Conservation (phyloP, 2,797 vertebrate genomes). For the Furcifer pardalis region DNA sequence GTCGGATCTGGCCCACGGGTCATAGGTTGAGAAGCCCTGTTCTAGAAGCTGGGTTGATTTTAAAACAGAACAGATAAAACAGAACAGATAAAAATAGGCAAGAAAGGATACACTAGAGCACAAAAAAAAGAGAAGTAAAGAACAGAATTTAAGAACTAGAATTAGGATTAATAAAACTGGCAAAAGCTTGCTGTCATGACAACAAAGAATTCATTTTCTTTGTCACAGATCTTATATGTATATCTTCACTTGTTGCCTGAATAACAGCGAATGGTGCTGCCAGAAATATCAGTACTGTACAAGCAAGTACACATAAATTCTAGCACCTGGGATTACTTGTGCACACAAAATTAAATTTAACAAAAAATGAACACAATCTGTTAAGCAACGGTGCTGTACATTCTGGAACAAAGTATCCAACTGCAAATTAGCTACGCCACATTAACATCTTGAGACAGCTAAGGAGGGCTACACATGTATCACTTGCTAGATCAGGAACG, state of each 20-base stretch:
- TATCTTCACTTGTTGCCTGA: constrained; percentile 58
- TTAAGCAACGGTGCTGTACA: background rate
- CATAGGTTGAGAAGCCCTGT: too few species aligned
- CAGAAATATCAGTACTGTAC: constrained; percentile 33
- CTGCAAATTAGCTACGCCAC: background rate
- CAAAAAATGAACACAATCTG: background rate
- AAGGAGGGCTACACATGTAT: background rate
- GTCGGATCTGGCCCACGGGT: too few species aligned
- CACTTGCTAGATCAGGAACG: background rate
- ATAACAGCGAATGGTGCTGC: constrained; percentile 47
- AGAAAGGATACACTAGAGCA: constrained; percentile 42
- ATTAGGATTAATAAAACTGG: background rate
- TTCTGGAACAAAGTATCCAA: background rate
- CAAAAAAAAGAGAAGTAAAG: constrained; percentile 6
- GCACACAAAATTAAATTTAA: background rate
- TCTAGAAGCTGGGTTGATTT: background rate
- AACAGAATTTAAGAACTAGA: background rate
- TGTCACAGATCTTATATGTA: constrained; percentile 58
- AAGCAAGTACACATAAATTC: background rate
- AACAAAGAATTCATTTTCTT: constrained; percentile 68
- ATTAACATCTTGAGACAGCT: background rate
- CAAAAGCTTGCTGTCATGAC: constrained; percentile 61
- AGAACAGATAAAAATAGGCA: background rate
- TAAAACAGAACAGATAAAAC: constrained; percentile 19
- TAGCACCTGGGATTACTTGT: background rate